Conservation (phyloP, 2,888 invertebrate genomes). For the Colletes collaris region DNA sequence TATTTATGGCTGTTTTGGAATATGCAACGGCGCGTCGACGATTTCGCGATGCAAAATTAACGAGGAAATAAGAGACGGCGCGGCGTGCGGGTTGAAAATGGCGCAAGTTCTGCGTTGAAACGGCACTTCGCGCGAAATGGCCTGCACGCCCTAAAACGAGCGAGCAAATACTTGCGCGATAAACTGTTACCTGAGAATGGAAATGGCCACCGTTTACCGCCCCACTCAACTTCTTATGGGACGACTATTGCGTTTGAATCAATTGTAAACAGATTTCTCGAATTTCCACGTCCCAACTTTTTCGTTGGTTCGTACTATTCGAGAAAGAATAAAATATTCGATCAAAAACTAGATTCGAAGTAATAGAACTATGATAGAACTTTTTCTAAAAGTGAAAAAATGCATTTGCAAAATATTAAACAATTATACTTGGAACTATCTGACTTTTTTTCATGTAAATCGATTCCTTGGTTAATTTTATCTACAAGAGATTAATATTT, state of each 20-base stretch:
- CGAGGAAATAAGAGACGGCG: constrained; percentile 56
- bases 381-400: no score
- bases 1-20: constrained; percentile 31
- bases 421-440: no score
- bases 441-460: no score
- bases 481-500: no score
- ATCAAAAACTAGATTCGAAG: no score
- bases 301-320: no score
- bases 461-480: no score
- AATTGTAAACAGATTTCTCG: constrained; percentile 49
- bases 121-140: constrained; percentile 58
- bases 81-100: constrained; percentile 51
- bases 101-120: constrained; percentile 51
- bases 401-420: no score
- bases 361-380: no score
- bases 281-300: constrained; percentile 18
- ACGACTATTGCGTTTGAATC: constrained; percentile 44
- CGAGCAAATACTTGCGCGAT: constrained; percentile 71
- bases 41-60: constrained; percentile 58
- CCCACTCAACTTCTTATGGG: constrained; percentile 39
- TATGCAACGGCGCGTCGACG: constrained; percentile 30
- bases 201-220: constrained; percentile 58
- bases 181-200: constrained; percentile 66
- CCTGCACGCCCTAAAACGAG: constrained; percentile 61
- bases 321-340: no score